phyloP scores from a whole-genome alignment of 2,797 vertebrate genomes.

The Silurus lanzhouensis region DNA sequence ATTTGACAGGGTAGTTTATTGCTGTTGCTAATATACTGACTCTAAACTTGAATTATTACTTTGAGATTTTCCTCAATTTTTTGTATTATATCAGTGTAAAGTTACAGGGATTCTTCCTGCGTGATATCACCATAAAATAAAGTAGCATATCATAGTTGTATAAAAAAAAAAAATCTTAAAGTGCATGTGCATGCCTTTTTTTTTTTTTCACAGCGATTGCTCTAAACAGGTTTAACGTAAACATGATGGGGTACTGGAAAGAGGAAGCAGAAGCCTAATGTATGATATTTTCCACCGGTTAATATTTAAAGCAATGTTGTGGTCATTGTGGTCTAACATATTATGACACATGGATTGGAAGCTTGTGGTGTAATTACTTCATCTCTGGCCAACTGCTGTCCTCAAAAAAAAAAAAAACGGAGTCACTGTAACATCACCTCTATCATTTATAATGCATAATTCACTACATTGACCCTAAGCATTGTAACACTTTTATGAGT shows the following conservation, averaged over 20 bases:
- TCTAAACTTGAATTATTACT: background rate
- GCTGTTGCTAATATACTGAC: background rate
- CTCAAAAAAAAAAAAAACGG: background rate
- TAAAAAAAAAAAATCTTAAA: background rate
- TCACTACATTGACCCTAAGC: conserved; percentile 9
- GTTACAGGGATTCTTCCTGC: background rate
- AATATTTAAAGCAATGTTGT: conserved; percentile 58
- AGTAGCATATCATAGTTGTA: background rate
- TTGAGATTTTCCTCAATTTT: background rate
- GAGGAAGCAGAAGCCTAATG: conserved; percentile 53
- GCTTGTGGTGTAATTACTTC: conserved; percentile 53
- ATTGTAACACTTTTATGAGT: background rate
- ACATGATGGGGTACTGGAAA: conserved; percentile 40
- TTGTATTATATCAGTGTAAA: background rate
- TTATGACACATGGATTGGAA: conserved; percentile 49
- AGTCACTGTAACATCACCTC: conserved; percentile 19
- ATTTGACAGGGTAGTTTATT: background rate
- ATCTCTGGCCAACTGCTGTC: conserved; percentile 35
- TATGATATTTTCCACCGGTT: conserved; percentile 55
- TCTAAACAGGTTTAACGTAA: conserved; percentile 41
- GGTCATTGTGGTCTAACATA: conserved; percentile 45
- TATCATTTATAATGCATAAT: conserved; percentile 21
- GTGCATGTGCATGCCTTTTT: too few species aligned
- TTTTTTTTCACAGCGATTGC: conserved; percentile 14
- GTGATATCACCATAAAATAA: background rate